These are phyloP conservation scores for Callimorpha dominula DNA, from an alignment of 2,888 invertebrate genomes.

Conservation along the genomic window DNA sequence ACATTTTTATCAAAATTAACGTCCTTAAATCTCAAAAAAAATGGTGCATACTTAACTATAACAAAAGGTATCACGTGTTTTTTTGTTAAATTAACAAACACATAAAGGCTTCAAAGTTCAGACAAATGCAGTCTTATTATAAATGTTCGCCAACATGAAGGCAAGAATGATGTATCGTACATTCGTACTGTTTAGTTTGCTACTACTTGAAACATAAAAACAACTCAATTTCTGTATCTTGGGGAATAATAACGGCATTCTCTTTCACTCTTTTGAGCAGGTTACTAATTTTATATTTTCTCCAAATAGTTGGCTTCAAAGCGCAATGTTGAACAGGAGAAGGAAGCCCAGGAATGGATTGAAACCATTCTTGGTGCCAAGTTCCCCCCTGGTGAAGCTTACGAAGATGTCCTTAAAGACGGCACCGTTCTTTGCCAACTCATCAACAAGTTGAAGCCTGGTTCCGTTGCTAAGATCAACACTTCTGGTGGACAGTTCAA, in stretches of 20 bases:
- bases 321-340: conserved; percentile 93
- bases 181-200: not conserved
- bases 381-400: conserved; percentile 93
- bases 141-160: not conserved
- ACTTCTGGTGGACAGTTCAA: conserved; percentile 98
- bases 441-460: conserved; percentile 97
- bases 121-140: not conserved
- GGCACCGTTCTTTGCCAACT: conserved; percentile 97
- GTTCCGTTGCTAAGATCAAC: conserved; percentile 96
- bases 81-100: not conserved
- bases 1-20: not conserved
- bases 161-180: not conserved
- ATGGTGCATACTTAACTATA: not conserved
- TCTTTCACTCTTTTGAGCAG: not conserved
- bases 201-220: not conserved
- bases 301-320: conserved; percentile 91
- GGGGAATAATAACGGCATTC: not conserved
- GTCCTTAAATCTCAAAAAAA: not conserved
- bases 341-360: conserved; percentile 97
- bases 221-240: not conserved
- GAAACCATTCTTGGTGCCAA: conserved; percentile 94
- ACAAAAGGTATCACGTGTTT: not conserved
- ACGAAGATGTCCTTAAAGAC: conserved; percentile 96
- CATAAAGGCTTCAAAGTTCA: not conserved
- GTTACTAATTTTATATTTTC: not conserved